Evolutionary conservation across 2,888 invertebrate genomes (phyloP), one percentile per base, ranked within the genome.

Genomic region (Xanthorhoe designata): DNA sequence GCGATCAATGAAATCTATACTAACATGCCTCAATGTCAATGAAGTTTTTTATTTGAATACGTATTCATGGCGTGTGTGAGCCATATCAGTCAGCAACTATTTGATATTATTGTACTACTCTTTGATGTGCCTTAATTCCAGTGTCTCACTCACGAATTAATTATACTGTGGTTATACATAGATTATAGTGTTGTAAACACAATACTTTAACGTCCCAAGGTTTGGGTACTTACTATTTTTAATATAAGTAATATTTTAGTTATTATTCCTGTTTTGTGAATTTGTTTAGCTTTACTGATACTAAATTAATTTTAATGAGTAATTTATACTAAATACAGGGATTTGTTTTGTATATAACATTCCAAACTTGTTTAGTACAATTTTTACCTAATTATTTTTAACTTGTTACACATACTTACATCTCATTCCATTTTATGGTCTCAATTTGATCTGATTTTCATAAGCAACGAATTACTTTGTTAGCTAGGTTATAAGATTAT

Each of bases 1-100:
- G 82, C 88, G 6, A 66, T 78, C 13, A 84, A 79, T 66, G 92
- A 92, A 70, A 76, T 81, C 17, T 90, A 90, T 71, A 74, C 74
- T n/a, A 84, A 86, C 67, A 75, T 84, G 68, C 71, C 75, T 62
- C 76, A 72, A 65, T 76, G 71, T 66, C 71, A 74, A 35, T 77
- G 72, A 68, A 62, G 32, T 17, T 24, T 13, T 18, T 49, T 24
- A 32, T 8, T 10, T 24, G 8, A 17, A 64, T 47, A 32, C 35
- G 24, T 57, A 19, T 52, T 52, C 56, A n/a, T n/a, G 35, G 52
- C 57, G 38, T 17, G 6, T 57, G 47, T 57, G 9, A 50, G 58
- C 65, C 60, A 56, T 54, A 64, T 17, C 45, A 61, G 45, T 64
- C 35, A 57, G 45, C 49, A 47, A 24, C 63, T 47, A 62, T 50